A percentile compares a stretch with the other conserved stretches of the same genome.
Conservation (phyloP, 2,113 vertebrate species). For the Ondatra zibethicus region DNA sequence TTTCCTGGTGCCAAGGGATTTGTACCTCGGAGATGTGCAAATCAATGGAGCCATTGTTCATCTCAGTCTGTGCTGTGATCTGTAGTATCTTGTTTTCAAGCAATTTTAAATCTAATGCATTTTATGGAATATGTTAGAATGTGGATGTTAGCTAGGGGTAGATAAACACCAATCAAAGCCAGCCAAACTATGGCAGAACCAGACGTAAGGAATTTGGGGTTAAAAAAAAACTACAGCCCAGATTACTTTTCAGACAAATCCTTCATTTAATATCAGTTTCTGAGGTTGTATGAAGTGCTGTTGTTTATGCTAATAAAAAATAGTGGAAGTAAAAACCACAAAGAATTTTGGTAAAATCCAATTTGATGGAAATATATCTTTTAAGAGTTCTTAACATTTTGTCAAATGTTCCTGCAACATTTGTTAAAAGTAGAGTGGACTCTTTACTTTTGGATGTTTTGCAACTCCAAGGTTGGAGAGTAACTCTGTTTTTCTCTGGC, state of each 20-base stretch:
- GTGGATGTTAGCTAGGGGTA: background rate
- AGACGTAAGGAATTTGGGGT: background rate
- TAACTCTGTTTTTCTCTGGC: background rate
- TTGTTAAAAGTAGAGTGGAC: background rate
- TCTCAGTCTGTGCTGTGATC: too few species aligned
- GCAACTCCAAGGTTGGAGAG: background rate
- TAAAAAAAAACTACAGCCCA: background rate
- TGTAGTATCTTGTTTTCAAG: background rate
- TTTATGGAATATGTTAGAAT: background rate
- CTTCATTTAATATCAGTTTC: background rate
- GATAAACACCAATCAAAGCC: background rate
- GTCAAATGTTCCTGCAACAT: background rate
- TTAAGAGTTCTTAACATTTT: slow-evolving; percentile 25
- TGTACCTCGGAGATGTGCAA: too few species aligned
- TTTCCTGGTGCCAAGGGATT: background rate
- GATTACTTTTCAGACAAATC: background rate
- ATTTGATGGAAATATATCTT: background rate
- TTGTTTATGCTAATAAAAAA: background rate
- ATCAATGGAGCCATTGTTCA: background rate
- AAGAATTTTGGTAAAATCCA: background rate
- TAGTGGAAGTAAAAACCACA: background rate
- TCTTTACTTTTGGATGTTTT: background rate
- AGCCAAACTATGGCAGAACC: background rate
- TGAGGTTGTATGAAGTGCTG: background rate
- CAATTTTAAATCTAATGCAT: background rate